Base-by-base conservation (phyloP, 2,113 vertebrate genomes). In the Opisthocomus hoazin region DNA sequence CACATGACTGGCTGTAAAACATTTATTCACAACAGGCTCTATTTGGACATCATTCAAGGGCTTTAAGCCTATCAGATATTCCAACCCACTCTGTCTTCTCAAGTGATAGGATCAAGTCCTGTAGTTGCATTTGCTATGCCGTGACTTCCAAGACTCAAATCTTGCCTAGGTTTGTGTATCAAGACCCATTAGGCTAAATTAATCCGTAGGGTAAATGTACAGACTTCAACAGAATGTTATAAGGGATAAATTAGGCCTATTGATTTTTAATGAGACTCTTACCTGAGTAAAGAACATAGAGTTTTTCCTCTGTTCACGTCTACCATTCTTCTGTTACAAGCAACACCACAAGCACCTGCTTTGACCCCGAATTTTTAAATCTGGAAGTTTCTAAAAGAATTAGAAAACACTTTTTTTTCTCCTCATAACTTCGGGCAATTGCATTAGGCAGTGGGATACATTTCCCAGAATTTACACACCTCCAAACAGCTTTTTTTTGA, bases 251-350 rank as follows among this genome's bases (percentile, higher is more conserved):
- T 95, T 94, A 94, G 56, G 30, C 39, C 76, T 92, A 92, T 93
- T 93, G 92, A 93, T 93, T 96, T 96, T 94, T 96, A 96, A 94
- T 96, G 92, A 96, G 60, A 48, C 71, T 87, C 79, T 93, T 96
- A 95, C 95, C 86, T 93, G 79, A 75, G 84, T 70, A 58, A 92
- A 88, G 79, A 85, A 94, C 95, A 65, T 21, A 88, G 79, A 77
- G 36, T 87, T 93, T 89, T 60, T 93, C 21, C 57, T 90, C 75
- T 66, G 2, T 81, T 95, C 30, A 8, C 36, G 9, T 54, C 77
- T 86, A 51, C 78, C 92, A 20, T 94, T 93, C 26, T 82, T 88
- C 83, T 75, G 7, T 41, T 78, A 23, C 22, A 64, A 77, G 37
- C 26, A 3, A 45, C 69, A 81, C 37, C 18, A 45, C 46, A 45